Evolutionary conservation across 2,113 vertebrate species (phyloP), one percentile per base, ranked within the genome.

Genomic region (Mellivora capensis): DNA sequence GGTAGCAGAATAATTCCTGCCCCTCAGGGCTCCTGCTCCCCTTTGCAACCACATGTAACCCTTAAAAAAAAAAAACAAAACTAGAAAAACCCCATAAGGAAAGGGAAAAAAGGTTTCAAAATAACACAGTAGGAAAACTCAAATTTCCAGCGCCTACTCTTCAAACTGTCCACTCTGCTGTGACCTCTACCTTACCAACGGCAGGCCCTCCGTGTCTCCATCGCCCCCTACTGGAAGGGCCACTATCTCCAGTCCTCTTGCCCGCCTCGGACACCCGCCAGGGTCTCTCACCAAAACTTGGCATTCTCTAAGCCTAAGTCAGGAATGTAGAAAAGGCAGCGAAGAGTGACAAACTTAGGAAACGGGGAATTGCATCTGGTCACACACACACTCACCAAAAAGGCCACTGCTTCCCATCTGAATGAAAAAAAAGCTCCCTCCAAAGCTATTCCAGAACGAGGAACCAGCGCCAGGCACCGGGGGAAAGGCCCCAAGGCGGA

Each of bases 301-400:
- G 57, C 62, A 39, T 34, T 34, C 47, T 42, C 47, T 80, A 69
- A 27, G 52, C 47, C 61, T 1, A 62, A 84, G 69, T 77, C 61
- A 95, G 93, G 94, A 96, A 97, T 93, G 93, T 47, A 25, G 71
- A 37, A 67, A 76, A 83, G 67, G 54, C 39, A 54, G 74, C 29
- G 13, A 84, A 61, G 42, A 84, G 59, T 31, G 39, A 62, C 69
- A 62, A 23, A 49, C 42, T 12, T 11, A 47, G 37, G 37, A 80
- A 82, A 96, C 0, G 39, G 31, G 80, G 86, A 57, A 20, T 14
- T 12, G 71, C 64, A 31, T 74, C 92, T 31, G 79, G 61, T 69
- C 89, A 64, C 10, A 74, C 29, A 81, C 29, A 44, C 25, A 10
- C 29, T 81, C 76, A 87, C 15, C 76, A 74, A 69, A 83, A 90